phyloP scores from a whole-genome alignment of 1,140 invertebrate species.

The Saccostrea echinata region DNA sequence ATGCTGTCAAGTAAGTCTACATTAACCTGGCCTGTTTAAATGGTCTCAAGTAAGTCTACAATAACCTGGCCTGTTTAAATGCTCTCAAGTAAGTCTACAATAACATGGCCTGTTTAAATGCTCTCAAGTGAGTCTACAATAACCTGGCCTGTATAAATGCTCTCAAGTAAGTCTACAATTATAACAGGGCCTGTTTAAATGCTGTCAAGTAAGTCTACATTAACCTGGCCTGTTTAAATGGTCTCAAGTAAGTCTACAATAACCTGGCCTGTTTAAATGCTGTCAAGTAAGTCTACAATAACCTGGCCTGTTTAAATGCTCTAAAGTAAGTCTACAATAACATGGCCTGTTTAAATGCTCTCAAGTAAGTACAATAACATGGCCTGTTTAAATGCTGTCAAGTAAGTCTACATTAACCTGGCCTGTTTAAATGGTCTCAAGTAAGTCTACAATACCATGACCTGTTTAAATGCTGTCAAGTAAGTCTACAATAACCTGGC shows the following conservation, averaged over 20 bases:
- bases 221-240: constrained; percentile 87
- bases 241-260: constrained; percentile 75
- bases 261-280: constrained; percentile 87
- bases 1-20: constrained; percentile 74
- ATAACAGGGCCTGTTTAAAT: constrained; percentile 87
- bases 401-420: constrained; percentile 83
- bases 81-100: constrained; percentile 76
- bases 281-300: constrained; percentile 83
- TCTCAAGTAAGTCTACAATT: constrained; percentile 80
- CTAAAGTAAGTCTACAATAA: constrained; percentile 83
- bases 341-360: constrained; percentile 84
- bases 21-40: constrained; percentile 88
- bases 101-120: constrained; percentile 87
- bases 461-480: constrained; percentile 84
- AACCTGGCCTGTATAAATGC: constrained; percentile 86
- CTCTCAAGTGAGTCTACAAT: constrained; percentile 82
- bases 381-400: constrained; percentile 84
- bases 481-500: constrained; percentile 83
- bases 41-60: constrained; percentile 74
- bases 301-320: constrained; percentile 85
- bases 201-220: constrained; percentile 76
- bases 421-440: constrained; percentile 84
- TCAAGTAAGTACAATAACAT: constrained; percentile 83
- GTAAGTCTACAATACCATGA: constrained; percentile 84
- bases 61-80: constrained; percentile 87